Evolutionary conservation across 2,888 invertebrate species (phyloP).

Genomic region (Zele albiditarsus): DNA sequence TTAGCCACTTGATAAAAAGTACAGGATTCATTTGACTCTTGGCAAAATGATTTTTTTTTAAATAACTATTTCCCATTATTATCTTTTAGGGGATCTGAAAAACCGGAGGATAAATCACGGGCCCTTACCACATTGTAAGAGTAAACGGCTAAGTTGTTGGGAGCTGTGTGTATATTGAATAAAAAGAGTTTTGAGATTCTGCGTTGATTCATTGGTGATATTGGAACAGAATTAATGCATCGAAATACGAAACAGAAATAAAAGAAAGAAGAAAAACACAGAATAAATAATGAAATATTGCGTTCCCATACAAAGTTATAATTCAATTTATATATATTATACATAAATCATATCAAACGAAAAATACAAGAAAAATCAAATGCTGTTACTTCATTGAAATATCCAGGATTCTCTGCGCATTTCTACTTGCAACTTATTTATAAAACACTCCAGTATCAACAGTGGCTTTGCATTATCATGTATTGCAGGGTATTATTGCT

Average conservation of each 20-base stretch:
- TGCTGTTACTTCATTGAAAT: constrained; percentile 42
- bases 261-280: constrained; percentile 11
- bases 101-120: constrained; percentile 30
- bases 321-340: constrained; percentile 47
- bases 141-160: constrained; percentile 22
- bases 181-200: constrained; percentile 23
- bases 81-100: constrained; percentile 29
- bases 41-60: not conserved
- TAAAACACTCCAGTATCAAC: constrained; percentile 13
- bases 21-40: no score
- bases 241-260: constrained; percentile 22
- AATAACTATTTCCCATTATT: constrained; percentile 18
- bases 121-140: constrained; percentile 39
- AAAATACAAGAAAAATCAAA: constrained; percentile 18
- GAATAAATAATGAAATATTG: constrained; percentile 8
- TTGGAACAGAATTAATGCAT: constrained; percentile 24
- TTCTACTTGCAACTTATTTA: constrained; percentile 44
- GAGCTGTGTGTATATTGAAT: constrained; percentile 38
- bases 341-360: constrained; percentile 54
- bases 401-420: constrained; percentile 48
- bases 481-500: constrained; percentile 32
- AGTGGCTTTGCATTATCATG: constrained; percentile 25
- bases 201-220: constrained; percentile 33
- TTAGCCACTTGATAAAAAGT: no score
- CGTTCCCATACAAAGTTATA: constrained; percentile 45